These are phyloP conservation scores for Aromia moschata DNA, from an alignment of 2,888 invertebrate genomes.

Conservation along the genomic window DNA sequence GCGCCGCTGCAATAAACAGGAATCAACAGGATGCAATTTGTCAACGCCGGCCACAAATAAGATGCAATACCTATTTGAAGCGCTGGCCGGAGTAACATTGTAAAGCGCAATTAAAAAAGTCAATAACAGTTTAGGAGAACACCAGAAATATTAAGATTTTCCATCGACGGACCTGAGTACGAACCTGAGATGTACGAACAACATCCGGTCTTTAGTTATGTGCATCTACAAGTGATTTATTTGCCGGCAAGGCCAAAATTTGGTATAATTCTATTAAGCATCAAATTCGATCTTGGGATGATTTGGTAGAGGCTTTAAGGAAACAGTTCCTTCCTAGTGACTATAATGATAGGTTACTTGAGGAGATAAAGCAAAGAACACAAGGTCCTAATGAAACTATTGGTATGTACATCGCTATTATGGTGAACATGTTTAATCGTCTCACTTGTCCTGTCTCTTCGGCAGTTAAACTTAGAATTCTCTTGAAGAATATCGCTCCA, in stretches of 20 bases:
- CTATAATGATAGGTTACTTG: constrained; percentile 41
- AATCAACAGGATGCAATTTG: too few species aligned
- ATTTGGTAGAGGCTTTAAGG: constrained; percentile 15
- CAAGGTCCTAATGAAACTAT: constrained; percentile 43
- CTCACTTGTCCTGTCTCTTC: constrained; percentile 29
- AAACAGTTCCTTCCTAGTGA: constrained; percentile 36
- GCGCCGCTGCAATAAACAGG: too few species aligned
- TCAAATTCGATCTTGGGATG: constrained; percentile 4
- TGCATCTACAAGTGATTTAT: constrained; percentile 29
- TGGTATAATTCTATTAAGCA: constrained; percentile 13
- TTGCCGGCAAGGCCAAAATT: constrained; percentile 26
- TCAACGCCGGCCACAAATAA: too few species aligned
- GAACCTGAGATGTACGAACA: too few species aligned
- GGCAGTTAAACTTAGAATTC: constrained; percentile 26
- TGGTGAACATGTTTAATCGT: constrained; percentile 37
- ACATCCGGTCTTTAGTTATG: too few species aligned
- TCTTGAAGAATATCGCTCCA: constrained; percentile 33
- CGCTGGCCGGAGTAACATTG: too few species aligned
- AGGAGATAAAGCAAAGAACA: constrained; percentile 39
- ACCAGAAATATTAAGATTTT: too few species aligned
- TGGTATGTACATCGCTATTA: constrained; percentile 41
- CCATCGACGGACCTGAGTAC: too few species aligned
- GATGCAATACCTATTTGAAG: too few species aligned
- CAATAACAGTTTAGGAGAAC: too few species aligned
- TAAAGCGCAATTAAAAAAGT: too few species aligned